Evolutionary conservation across 2,113 vertebrate genomes (phyloP).

Genomic region (Passer montanus): DNA sequence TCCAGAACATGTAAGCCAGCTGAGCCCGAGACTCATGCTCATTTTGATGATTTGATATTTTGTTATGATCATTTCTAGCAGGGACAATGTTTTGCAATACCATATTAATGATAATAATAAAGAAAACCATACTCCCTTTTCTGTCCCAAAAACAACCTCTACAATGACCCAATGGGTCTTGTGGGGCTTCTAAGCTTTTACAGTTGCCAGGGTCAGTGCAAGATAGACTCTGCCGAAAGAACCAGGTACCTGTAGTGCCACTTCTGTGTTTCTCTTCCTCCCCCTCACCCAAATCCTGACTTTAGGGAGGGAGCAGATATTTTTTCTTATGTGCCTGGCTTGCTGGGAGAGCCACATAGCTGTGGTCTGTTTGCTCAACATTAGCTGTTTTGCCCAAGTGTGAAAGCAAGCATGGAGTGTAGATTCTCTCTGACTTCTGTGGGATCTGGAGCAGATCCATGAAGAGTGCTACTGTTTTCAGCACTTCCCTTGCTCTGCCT

Average conservation of each 20-base stretch:
- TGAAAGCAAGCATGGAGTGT: conserved; percentile 28
- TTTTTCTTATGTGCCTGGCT: not conserved
- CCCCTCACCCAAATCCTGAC: not conserved
- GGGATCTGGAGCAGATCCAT: conserved; percentile 58
- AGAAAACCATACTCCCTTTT: not conserved
- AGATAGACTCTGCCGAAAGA: not conserved
- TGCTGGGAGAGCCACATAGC: not conserved
- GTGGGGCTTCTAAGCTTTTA: not conserved
- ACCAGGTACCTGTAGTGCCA: not conserved
- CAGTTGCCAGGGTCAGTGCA: not conserved
- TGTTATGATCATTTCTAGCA: not conserved
- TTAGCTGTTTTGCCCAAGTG: not conserved
- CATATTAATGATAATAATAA: not conserved
- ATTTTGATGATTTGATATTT: not conserved
- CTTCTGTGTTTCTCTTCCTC: not conserved
- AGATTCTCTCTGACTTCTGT: conserved; percentile 29
- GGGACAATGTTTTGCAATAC: not conserved
- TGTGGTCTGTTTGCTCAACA: conserved; percentile 39
- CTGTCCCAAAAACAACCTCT: not conserved
- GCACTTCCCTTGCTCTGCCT: conserved; percentile 45
- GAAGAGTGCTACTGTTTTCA: conserved; percentile 58
- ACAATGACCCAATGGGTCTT: accelerated
- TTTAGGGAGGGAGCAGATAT: not conserved
- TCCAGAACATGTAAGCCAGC: not conserved
- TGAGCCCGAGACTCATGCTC: not conserved